Conservation (phyloP, 2,113 vertebrate genomes). For the Toxotes jaculatrix region DNA sequence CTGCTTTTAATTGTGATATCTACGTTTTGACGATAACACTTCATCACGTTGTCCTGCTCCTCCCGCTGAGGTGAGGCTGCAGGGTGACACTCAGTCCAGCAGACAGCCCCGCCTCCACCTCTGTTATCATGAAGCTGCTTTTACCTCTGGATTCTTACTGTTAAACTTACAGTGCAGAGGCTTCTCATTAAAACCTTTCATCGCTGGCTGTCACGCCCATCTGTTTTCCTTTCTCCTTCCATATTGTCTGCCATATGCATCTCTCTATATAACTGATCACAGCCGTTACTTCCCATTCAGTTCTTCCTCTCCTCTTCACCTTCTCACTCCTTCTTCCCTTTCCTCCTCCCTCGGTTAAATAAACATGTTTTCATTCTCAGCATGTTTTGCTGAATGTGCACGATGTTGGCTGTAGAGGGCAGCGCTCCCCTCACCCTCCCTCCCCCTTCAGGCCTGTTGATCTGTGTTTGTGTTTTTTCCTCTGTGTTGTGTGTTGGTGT, state of each 20-base stretch:
- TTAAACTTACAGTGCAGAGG: not conserved
- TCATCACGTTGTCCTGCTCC: not conserved
- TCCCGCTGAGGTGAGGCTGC: too few relatives aligned
- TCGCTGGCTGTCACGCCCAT: not conserved
- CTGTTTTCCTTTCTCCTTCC: not conserved
- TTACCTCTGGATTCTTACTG: not conserved
- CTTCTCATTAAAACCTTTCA: not conserved
- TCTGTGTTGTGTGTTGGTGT: too few relatives aligned
- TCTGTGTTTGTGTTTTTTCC: not conserved
- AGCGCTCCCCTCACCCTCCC: not conserved
- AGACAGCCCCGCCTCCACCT: not conserved
- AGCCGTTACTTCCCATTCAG: too few relatives aligned
- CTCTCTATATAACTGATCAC: not conserved
- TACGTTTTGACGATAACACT: not conserved
- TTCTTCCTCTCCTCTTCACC: too few relatives aligned
- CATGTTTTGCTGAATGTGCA: constrained; percentile 8
- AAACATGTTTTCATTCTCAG: not conserved
- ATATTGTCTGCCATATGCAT: too few relatives aligned
- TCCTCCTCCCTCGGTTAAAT: not conserved
- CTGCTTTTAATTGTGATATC: too few relatives aligned
- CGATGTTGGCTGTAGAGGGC: not conserved
- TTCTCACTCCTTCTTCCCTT: too few relatives aligned
- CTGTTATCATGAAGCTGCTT: not conserved
- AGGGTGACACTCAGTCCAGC: not conserved
- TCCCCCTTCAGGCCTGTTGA: not conserved